phyloP scores from a whole-genome alignment of 2,113 vertebrate species.

The Glaucidium brasilianum region DNA sequence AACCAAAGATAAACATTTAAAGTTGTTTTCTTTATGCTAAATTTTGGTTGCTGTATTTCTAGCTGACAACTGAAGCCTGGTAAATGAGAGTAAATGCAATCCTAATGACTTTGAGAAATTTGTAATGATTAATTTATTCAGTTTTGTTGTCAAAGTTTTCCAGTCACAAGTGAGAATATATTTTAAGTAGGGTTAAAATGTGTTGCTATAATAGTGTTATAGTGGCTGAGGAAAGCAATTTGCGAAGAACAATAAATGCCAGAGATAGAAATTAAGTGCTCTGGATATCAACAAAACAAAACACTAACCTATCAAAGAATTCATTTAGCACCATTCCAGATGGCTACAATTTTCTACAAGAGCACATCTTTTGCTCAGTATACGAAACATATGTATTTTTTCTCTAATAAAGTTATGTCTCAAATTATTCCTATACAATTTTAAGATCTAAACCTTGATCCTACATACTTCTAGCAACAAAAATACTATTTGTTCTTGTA shows the following conservation, averaged over 20 bases:
- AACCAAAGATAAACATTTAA: background rate
- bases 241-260: conserved; percentile 28
- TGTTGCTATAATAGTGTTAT: background rate
- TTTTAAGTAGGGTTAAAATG: background rate
- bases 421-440: background rate
- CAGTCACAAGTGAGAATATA: background rate
- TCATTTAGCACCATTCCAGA: conserved; percentile 21
- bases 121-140: background rate
- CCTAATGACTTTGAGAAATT: background rate
- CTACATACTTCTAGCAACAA: background rate
- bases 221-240: conserved; percentile 11
- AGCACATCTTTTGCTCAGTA: background rate
- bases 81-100: background rate
- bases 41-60: background rate
- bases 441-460: background rate
- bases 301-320: background rate
- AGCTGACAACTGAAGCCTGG: background rate
- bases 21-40: background rate
- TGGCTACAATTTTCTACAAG: background rate
- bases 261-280: conserved; percentile 8
- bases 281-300: conserved; percentile 15
- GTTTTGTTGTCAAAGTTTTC: background rate
- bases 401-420: background rate
- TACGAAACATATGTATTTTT: background rate
- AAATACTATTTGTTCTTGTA: background rate